Conservation (phyloP, 1,140 invertebrate genomes). For the Papilio helenus region DNA sequence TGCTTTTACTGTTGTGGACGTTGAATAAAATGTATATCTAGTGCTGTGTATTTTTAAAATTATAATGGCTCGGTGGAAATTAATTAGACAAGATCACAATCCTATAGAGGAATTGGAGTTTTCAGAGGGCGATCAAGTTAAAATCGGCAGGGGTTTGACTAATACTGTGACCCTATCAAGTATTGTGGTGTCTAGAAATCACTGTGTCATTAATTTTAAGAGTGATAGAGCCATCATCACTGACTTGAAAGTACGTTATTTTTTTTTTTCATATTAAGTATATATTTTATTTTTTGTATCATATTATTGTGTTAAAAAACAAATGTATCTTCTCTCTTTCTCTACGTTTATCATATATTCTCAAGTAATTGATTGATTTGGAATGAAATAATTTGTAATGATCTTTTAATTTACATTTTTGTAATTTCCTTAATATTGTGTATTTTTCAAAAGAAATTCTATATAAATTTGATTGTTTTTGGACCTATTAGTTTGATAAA, state of each 20-base stretch:
- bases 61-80: slow-evolving; percentile 73
- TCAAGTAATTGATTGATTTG: not conserved
- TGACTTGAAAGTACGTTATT: slow-evolving; percentile 64
- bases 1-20: not conserved
- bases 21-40: slow-evolving; percentile 14
- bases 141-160: slow-evolving; percentile 62
- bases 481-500: too few relatives aligned
- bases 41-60: not conserved
- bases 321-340: not conserved
- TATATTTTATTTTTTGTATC: not conserved
- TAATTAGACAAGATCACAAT: slow-evolving; percentile 63
- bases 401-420: too few relatives aligned
- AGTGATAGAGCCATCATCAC: slow-evolving; percentile 61
- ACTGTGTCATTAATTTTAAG: slow-evolving; percentile 65
- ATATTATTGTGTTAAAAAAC: not conserved
- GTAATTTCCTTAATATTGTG: too few relatives aligned
- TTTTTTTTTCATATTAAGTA: not conserved
- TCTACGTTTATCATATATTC: not conserved
- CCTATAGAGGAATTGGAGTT: slow-evolving; percentile 58
- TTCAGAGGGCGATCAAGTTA: slow-evolving; percentile 59
- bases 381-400: too few relatives aligned
- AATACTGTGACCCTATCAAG: slow-evolving; percentile 68
- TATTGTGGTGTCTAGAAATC: slow-evolving; percentile 70
- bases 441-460: too few relatives aligned
- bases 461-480: too few relatives aligned